Base-by-base conservation (phyloP, 2,113 vertebrate species). In the Columbina picui region DNA sequence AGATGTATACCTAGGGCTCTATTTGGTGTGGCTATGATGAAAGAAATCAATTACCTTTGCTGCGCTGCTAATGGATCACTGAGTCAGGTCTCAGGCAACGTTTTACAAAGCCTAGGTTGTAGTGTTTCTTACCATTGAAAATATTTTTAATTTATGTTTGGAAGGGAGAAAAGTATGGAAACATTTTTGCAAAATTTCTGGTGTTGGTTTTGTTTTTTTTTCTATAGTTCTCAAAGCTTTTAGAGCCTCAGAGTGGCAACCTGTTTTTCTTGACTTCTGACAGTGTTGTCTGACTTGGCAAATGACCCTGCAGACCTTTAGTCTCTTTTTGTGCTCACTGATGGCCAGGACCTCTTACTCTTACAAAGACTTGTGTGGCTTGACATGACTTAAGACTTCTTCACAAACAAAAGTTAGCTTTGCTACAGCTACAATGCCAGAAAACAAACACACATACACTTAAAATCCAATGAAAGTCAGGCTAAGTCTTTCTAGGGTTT, bases 401-500 rank as follows among this genome's bases (percentile, higher is more conserved):
- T 86, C 59, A 29, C 73, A 95, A 95, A 81, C 32, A 91, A 76
- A 95, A 65, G 87, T 61, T 56, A 71, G 45, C 30, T 87, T 92
- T 84, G 49, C 57, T 81, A 22, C 32, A 90, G 22, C 64, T 94
- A 87, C 83, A 92, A 2, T 87, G 34, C 47, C 75, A 64, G 83
- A 53, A 93, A 84, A 63, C 55, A 89, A 65, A 60, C 71, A 90
- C 41, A 47, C 29, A 6, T 9, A 26, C 50, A 17, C 56, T 78
- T 83, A 80, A 87, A 94, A 89, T 52, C 87, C 68, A 95, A 20
- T 92, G 94, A 73, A 96, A 92, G 64, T 78, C 89, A 90, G 77
- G 67, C 73, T 71, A 94, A 92, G 89, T 93, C 47, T 97, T 95
- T 96, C 77, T 77, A 92, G 89, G 89, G 14, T 41, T 97, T 89